A percentile compares a stretch with the other conserved stretches of the same genome.
Conservation (phyloP, 1,140 invertebrate species). For the Calycopis cecrops region DNA sequence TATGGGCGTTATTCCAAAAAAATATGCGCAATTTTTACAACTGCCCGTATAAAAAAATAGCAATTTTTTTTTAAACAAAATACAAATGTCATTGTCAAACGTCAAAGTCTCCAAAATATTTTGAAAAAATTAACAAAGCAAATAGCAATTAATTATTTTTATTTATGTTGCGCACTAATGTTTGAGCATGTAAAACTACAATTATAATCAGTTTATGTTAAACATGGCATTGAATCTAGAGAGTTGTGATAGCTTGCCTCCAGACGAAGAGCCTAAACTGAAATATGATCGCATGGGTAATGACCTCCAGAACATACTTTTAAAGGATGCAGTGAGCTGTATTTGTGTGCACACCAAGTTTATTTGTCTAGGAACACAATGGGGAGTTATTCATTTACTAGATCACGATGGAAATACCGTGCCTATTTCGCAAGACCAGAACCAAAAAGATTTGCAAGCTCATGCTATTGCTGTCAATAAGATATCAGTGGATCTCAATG, state of each 20-base stretch:
- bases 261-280: constrained; percentile 92
- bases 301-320: constrained; percentile 89
- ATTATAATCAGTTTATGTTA: background rate
- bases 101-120: too few species aligned
- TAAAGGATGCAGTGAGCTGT: constrained; percentile 92
- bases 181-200: background rate
- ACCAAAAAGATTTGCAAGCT: constrained; percentile 82
- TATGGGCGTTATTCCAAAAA: too few species aligned
- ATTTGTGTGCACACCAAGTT: constrained; percentile 96
- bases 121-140: too few species aligned
- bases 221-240: constrained; percentile 57
- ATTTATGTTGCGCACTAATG: too few species aligned
- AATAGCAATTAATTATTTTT: too few species aligned
- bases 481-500: constrained; percentile 94
- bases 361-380: constrained; percentile 93
- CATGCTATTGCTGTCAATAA: constrained; percentile 95
- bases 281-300: constrained; percentile 94
- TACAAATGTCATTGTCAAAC: too few species aligned
- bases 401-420: constrained; percentile 95
- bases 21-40: too few species aligned
- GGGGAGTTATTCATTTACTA: constrained; percentile 91
- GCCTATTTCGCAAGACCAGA: constrained; percentile 69
- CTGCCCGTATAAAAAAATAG: too few species aligned
- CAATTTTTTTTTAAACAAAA: too few species aligned
- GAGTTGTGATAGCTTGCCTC: constrained; percentile 57